These are phyloP conservation scores for Drosophila diplacantha DNA, from an alignment of 2,888 invertebrate genomes.

Conservation along the genomic window DNA sequence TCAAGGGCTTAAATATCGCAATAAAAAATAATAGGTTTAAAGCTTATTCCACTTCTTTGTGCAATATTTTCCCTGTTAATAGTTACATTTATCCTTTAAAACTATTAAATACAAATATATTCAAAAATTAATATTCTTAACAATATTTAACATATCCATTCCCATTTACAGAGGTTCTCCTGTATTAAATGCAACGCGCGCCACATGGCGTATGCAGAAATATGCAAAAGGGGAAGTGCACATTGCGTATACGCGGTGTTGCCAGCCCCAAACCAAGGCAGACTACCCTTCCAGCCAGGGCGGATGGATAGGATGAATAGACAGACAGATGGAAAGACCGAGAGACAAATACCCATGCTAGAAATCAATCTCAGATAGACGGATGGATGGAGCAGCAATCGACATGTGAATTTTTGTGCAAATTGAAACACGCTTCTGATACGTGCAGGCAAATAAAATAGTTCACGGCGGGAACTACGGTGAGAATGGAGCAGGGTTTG, in stretches of 20 bases:
- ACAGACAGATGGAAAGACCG: conserved; percentile 7
- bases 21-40: not conserved
- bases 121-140: too few species aligned
- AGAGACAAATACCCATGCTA: conserved; percentile 35
- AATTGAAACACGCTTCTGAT: conserved; percentile 70
- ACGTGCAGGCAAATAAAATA: conserved; percentile 61
- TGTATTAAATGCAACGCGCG: conserved; percentile 19
- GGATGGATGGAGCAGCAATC: conserved; percentile 51
- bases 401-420: conserved; percentile 63
- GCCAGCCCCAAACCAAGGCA: conserved; percentile 14
- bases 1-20: too few species aligned
- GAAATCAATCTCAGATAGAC: conserved; percentile 45
- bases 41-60: too few species aligned
- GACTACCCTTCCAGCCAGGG: not conserved
- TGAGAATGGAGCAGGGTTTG: not conserved
- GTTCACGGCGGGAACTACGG: conserved; percentile 7
- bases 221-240: conserved; percentile 20
- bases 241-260: conserved; percentile 43
- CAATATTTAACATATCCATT: not conserved
- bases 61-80: too few species aligned
- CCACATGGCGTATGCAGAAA: conserved; percentile 33
- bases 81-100: not conserved
- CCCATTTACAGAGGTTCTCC: not conserved
- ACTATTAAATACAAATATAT: too few species aligned
- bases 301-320: conserved; percentile 11